Base-by-base conservation (phyloP, 2,113 vertebrate species). In the Hepsetus odoe region DNA sequence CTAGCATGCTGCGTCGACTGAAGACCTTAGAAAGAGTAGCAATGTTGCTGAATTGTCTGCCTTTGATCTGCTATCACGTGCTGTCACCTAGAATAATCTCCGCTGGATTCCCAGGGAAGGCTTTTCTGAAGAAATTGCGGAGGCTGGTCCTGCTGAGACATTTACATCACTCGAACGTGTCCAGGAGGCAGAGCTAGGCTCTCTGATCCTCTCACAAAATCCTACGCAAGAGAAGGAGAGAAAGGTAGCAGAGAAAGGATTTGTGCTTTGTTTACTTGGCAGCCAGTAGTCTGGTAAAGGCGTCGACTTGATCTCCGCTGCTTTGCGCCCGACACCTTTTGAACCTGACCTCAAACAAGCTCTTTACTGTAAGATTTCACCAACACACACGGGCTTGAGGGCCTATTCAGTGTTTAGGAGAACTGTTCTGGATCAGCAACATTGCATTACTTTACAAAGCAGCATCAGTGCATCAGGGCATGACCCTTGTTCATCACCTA, bases 1-100 rank as follows among this genome's bases (percentile, higher is more conserved):
- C 59, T 53, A 71, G 44, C 75, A 14, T 46, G 18, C 32, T 35
- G 8, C 55, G 55, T 40, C 56, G 30, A 42, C 67, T 72, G 53
- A 56, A 65, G 66, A 66, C 65, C 65, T 51, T 75, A 59, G 79
- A 74, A 22, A 73, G 55, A 74, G 62, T 35, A 46, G 64, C 62
- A 46, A 77, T 56, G 33, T 77, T 74, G 35, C 71, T 22, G 38
- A 46, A 72, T 12, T 44, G 59, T 51, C 59, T 69, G 38, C 66
- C 59, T 81, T 83, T 79, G 72, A 83, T 83, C 78, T 46, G 40
- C 49, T 61, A 77, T 77, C 72, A n/a, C 6, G 51, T 20, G 69
- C 66, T 67, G 51, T 65, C 74, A 67, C 56, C 58, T 18, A 71
- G 24, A 62, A 79, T 79, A 81, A 76, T 82, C 66, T 69, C 67